These are phyloP conservation scores for Tragelaphus oryx DNA, from an alignment of 2,797 vertebrate species.

Conservation along the genomic window DNA sequence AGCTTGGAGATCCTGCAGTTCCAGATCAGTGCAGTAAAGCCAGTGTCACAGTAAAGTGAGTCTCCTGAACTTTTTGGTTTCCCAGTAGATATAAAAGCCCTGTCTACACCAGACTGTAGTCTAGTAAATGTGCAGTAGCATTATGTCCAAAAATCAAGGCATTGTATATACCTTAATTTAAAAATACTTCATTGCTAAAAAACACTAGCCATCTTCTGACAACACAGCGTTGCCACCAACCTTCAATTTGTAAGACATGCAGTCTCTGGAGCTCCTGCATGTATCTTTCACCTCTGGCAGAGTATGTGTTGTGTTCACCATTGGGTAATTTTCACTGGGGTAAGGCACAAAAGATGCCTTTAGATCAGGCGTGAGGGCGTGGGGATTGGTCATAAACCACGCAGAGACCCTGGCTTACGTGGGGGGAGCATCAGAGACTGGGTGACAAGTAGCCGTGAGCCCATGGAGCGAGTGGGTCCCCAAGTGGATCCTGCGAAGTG, in stretches of 20 bases:
- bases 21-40: neutral
- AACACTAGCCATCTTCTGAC: neutral
- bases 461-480: rapidly evolving
- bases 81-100: neutral
- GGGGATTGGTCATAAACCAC: neutral
- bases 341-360: neutral
- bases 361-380: neutral
- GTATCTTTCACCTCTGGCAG: neutral
- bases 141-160: neutral
- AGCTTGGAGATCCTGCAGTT: neutral
- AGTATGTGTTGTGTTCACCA: neutral
- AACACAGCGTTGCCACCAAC: neutral
- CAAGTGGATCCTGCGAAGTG: rapidly evolving
- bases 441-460: neutral
- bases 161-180: neutral
- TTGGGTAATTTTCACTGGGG: neutral
- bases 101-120: neutral
- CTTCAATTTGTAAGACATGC: neutral
- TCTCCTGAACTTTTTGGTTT: neutral
- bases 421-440: neutral
- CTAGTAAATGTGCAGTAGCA: neutral
- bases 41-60: neutral
- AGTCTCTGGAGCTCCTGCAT: neutral
- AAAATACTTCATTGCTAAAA: neutral
- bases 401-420: neutral